Conservation (phyloP, 2,888 invertebrate species). For the Junonia oenone region DNA sequence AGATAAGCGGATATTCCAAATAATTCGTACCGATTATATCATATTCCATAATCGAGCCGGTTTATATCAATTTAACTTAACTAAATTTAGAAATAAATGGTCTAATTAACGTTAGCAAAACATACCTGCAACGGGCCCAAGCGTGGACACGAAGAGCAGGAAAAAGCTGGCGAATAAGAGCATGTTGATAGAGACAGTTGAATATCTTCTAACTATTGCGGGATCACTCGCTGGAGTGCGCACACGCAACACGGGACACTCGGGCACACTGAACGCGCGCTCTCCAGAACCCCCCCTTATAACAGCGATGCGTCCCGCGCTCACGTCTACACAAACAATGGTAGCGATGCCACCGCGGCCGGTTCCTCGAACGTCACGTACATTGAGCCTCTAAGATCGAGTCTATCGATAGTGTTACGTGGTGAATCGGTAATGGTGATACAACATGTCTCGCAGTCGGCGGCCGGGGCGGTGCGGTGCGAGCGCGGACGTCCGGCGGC, state of each 20-base stretch:
- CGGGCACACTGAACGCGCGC: conserved; percentile 77
- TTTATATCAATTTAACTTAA: not conserved
- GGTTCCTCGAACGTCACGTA: conserved; percentile 38
- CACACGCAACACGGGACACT: conserved; percentile 73
- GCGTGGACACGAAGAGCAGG: conserved; percentile 73
- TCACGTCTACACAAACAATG: conserved; percentile 47
- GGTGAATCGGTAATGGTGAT: conserved; percentile 40
- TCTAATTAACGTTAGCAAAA: conserved; percentile 25
- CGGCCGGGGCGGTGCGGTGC: conserved; percentile 18
- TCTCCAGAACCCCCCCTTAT: conserved; percentile 74
- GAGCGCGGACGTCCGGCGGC: conserved; percentile 43
- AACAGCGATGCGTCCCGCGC: conserved; percentile 72
- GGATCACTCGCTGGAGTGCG: conserved; percentile 58
- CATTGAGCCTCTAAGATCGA: conserved; percentile 42
- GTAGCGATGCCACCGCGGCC: conserved; percentile 46
- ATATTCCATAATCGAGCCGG: not conserved
- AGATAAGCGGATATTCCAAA: not conserved
- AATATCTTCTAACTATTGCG: conserved; percentile 38
- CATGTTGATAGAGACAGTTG: conserved; percentile 54
- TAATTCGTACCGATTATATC: not conserved
- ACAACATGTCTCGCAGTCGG: conserved; percentile 17
- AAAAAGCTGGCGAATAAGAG: conserved; percentile 76
- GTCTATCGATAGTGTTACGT: conserved; percentile 16
- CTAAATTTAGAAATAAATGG: not conserved
- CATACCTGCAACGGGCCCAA: conserved; percentile 78